Evolutionary conservation across 2,113 vertebrate species (phyloP), one percentile per base, ranked within the genome.

Genomic region (Brachypteracias leptosomus): DNA sequence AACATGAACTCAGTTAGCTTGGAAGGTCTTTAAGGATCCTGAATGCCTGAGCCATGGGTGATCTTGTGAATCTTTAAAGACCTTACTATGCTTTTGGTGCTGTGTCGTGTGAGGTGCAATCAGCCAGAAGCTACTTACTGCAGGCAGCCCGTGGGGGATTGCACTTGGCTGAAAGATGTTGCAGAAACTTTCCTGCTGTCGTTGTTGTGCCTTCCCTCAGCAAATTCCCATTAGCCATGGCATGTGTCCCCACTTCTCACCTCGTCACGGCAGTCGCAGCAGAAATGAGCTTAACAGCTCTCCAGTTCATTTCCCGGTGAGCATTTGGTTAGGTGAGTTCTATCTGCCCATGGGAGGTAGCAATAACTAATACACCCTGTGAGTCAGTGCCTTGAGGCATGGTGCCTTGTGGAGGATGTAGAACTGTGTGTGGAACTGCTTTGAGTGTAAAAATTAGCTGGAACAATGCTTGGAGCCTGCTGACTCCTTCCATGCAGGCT

Each of bases 221-320:
- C 36, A 46, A 55, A 87, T 68, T 63, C 36, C 46, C 22, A 6
- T 81, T 76, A 88, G 29, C 40, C 10, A 2, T 15, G 35, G 33
- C 0, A 1, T 1, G 0, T 3, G 1, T 91, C n/a, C 47, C 38
- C 10, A 22, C 52, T 85, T 90, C 62, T 89, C 57, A 36, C 24
- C 28, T 55, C 10, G 2, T 81, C 61, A 35, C 10, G 13, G 77
- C 42, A 67, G 57, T 74, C 33, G 11, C 44, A 88, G 83, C 84
- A 94, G 82, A 92, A 94, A 90, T 38, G 57, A 95, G 78, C 78
- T 79, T 84, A 82, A 44, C 22, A 5, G 29, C 74, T 83, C n/a
- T 57, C 70, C 6, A 7, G 54, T 58, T 94, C 77, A n/a, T 8
- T 94, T 92, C 57, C 16, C 8, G 2, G 63, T 44, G 75, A 97